A percentile compares a stretch with the other conserved stretches of the same genome.
Evolutionary conservation across 37 sponge, comb jelly and placozoan genomes (phyloP).

Genomic region (Halisarca cf. caerulea): DNA sequence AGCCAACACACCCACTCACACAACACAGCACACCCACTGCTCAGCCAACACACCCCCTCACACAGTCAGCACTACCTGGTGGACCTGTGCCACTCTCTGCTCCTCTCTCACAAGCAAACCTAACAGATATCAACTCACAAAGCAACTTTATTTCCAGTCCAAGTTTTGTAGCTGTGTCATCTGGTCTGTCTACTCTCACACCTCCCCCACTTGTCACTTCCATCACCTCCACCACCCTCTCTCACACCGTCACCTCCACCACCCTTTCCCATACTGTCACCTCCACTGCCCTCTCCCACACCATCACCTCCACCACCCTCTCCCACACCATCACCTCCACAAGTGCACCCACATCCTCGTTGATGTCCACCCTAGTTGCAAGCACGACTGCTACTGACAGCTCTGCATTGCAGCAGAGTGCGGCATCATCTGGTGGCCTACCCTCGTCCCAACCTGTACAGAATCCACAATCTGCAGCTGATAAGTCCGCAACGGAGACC

Average conservation of each 20-base stretch:
- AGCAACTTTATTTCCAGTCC: too few species aligned
- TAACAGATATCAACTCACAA: too few species aligned
- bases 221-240: neutral
- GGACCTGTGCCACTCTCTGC: too few species aligned
- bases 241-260: neutral
- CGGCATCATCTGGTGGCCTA: neutral
- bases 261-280: neutral
- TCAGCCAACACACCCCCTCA: too few species aligned
- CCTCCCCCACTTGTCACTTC: neutral
- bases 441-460: neutral
- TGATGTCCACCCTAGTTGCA: neutral
- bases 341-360: neutral
- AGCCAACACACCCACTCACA: too few species aligned
- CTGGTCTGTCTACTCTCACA: neutral
- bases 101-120: too few species aligned
- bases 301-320: neutral
- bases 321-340: neutral
- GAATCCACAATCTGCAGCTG: neutral
- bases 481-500: neutral
- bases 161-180: conserved; percentile 25
- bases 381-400: neutral
- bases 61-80: too few species aligned
- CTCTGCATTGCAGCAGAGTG: neutral
- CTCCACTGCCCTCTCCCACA: neutral
- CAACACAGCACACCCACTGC: too few species aligned